Evolutionary conservation across 1,140 invertebrate genomes (phyloP), one percentile per base, ranked within the genome.

Genomic region (Musca vetustissima): DNA sequence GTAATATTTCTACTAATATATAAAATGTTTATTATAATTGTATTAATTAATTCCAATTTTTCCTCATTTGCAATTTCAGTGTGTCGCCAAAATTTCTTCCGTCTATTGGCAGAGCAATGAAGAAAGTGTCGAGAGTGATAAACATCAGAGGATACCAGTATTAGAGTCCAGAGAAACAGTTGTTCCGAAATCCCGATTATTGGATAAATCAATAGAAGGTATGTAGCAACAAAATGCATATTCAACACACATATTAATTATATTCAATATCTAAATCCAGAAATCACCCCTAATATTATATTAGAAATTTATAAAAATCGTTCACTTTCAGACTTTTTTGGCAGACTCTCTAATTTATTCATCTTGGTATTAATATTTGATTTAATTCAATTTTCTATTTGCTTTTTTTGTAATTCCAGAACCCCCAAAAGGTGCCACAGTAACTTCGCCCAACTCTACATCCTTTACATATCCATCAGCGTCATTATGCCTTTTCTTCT

Each of bases 101-200:
- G 88, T 94, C 6, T 94, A 94, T 82, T 91, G 89, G 87, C 86
- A 90, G 68, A 93, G 89, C 78, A 93, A 93, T 76, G 92, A 94
- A 77, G 91, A 93, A 76, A 93, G 91, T 74, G 90, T 93, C 6
- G 89, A 92, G 74, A 90, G 91, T 19, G 87, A 87, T 71, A 84
- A 87, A 69, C 87, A 88, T 64, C 85, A 87, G 64, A 86, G 88
- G 65, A 87, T 88, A n/a, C 86, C 88, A 21, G 88, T 87, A 14
- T 83, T 90, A 67, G 90, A 91, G 75, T 89, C 88, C 72, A 82
- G 87, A 61, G 87, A 87, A 71, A 88, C 87, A n/a, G 81, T 82
- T 52, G 74, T 72, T 64, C 71, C 73, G 32, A 80, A 79, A 49
- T 85, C 84, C 19, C 75, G 84, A 22, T 85, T 85, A 61, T 84